Evolutionary conservation across 1,140 invertebrate species (phyloP), one percentile per base, ranked within the genome.

Genomic region (Pseudobourletiella spinata): DNA sequence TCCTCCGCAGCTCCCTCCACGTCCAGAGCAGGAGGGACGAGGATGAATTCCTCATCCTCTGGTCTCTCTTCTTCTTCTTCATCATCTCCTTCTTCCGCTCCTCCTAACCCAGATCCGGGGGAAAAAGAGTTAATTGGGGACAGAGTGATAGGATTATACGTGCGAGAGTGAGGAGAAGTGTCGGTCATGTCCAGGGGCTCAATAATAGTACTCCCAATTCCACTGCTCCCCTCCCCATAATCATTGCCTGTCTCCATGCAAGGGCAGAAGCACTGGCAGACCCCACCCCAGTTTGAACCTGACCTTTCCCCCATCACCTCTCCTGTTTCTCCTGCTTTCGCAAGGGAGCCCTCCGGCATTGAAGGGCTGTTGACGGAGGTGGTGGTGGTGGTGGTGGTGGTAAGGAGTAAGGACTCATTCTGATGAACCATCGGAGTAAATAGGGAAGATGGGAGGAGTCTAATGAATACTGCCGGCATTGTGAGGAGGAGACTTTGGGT

Each of bases 251-350:
- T n/a, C n/a, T n/a, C 79, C 70, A 80, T 74, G 68, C 79, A 79
- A 1, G 86, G 86, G 73, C 86, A 88, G 2, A 81, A 83, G 73
- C 86, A 88, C 71, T 86, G 81, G 72, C 86, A 88, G 3, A 70
- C 66, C 18, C 66, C 71, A 15, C 71, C 71, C 61, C 63, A 59
- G 50, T 66, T 32, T 57, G 43, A 35, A 51, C 29, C 30, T 60
- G 46, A n/a, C n/a, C n/a, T n/a, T n/a, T n/a, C n/a, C n/a, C n/a
- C n/a, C n/a, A n/a, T n/a, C n/a, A n/a, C n/a, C n/a, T n/a, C n/a
- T n/a, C n/a, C n/a, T n/a, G n/a, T n/a, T n/a, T n/a, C n/a, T n/a
- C n/a, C n/a, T n/a, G n/a, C n/a, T n/a, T n/a, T n/a, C n/a, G n/a
- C n/a, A n/a, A n/a, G n/a, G n/a, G n/a, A n/a, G n/a, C n/a, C n/a